A percentile compares a stretch with the other conserved stretches of the same genome.
Conservation (phyloP, 2,113 vertebrate genomes). For the Ceuthmochares aereus region DNA sequence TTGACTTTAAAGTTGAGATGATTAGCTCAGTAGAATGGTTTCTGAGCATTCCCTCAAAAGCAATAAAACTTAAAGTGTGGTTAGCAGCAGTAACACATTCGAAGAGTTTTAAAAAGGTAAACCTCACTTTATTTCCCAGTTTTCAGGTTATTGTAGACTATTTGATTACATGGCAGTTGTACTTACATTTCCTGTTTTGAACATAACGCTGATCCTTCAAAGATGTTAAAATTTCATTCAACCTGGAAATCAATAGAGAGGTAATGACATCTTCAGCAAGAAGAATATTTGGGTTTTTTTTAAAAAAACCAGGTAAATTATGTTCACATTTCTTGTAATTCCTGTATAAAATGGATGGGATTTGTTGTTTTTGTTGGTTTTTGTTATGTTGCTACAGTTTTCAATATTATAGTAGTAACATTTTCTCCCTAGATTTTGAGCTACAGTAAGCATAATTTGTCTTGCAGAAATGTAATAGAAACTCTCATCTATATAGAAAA, state of each 20-base stretch:
- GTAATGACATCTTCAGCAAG: not conserved
- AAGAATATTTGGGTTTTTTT: not conserved
- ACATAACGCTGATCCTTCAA: not conserved
- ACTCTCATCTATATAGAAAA: conserved; percentile 11
- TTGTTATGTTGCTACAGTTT: not conserved
- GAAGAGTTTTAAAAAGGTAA: not conserved
- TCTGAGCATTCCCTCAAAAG: not conserved
- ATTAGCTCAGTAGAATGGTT: not conserved
- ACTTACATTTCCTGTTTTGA: not conserved
- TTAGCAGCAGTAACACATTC: not conserved
- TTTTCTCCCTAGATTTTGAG: not conserved
- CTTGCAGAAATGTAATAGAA: conserved; percentile 34
- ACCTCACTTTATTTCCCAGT: not conserved
- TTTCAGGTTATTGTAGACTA: not conserved
- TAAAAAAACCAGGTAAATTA: not conserved
- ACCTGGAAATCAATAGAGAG: not conserved
- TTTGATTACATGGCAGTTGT: not conserved
- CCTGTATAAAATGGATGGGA: not conserved
- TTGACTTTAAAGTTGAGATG: not conserved
- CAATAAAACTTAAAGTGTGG: not conserved
- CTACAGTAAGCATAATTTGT: not conserved
- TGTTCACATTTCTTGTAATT: not conserved
- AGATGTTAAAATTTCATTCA: not conserved
- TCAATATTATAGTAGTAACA: not conserved
- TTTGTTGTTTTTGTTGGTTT: not conserved